These are phyloP conservation scores for Halisarca cf. caerulea DNA, from an alignment of 37 sponge, comb jelly and placozoan genomes.

Conservation along the genomic window DNA sequence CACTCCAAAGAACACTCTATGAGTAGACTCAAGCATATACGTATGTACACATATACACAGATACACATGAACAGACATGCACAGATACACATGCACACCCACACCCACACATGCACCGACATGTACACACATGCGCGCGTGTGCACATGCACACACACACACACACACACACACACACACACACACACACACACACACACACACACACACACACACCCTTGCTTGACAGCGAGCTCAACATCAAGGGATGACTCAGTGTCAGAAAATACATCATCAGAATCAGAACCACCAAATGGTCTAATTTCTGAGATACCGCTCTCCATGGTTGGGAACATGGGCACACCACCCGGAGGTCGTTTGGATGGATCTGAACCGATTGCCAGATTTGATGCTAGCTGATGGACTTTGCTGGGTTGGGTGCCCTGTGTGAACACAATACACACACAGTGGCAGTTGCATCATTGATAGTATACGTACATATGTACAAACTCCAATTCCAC, in stretches of 20 bases:
- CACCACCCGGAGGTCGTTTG: conserved; percentile 48
- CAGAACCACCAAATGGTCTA: neutral
- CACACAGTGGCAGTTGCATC: neutral
- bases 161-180: too few relatives aligned
- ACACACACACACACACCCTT: conserved; percentile 9
- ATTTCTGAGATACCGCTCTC: conserved; percentile 12
- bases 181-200: too few relatives aligned
- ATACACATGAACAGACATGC: too few relatives aligned
- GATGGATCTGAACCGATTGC: conserved; percentile 28
- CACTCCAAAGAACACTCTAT: too few relatives aligned
- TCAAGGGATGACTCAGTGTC: conserved; percentile 16
- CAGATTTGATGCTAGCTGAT: conserved; percentile 22
- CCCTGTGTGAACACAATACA: neutral
- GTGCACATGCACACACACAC: too few relatives aligned
- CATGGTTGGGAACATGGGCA: conserved; percentile 16
- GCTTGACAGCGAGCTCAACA: neutral
- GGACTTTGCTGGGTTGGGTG: neutral
- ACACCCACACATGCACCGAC: too few relatives aligned
- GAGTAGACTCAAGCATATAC: too few relatives aligned
- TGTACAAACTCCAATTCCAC: too few relatives aligned
- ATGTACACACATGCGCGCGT: too few relatives aligned
- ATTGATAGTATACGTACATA: neutral
- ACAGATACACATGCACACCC: too few relatives aligned
- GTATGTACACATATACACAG: too few relatives aligned
- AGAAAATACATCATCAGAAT: neutral